These are phyloP conservation scores for Mohoua ochrocephala DNA, from an alignment of 2,113 vertebrate species.

Conservation along the genomic window DNA sequence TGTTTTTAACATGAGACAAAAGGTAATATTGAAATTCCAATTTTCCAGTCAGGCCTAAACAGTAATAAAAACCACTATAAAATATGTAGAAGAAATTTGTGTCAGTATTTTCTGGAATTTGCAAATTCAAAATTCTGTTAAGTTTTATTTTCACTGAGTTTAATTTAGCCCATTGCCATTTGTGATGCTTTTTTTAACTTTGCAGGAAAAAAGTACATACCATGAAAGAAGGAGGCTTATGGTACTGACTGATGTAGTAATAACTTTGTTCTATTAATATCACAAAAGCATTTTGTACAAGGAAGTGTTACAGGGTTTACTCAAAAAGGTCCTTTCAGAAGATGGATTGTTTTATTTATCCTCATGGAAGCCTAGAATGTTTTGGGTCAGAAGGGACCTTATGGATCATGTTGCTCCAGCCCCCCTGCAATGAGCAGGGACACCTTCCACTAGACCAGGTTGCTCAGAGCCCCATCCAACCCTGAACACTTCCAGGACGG, in stretches of 20 bases:
- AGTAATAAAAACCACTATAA: background rate
- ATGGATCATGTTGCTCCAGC: background rate
- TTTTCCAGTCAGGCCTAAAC: background rate
- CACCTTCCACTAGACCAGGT: background rate
- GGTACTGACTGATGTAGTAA: background rate
- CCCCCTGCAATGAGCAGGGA: accelerated
- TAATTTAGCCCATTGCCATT: background rate
- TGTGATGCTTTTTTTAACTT: background rate
- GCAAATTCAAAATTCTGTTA: background rate
- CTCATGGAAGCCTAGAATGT: background rate
- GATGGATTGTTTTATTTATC: background rate
- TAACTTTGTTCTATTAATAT: background rate
- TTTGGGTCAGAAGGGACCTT: background rate
- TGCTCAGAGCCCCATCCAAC: background rate
- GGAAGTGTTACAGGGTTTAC: background rate
- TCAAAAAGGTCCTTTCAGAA: background rate
- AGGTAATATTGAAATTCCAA: background rate
- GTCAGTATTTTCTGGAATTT: background rate
- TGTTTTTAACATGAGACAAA: background rate
- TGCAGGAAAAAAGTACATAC: background rate
- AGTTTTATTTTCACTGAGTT: background rate
- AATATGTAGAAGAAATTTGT: background rate
- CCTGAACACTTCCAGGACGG: too few species aligned
- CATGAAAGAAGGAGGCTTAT: background rate
- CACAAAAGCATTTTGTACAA: background rate